phyloP scores from a whole-genome alignment of 2,113 vertebrate species.

The Puntigrus tetrazona region DNA sequence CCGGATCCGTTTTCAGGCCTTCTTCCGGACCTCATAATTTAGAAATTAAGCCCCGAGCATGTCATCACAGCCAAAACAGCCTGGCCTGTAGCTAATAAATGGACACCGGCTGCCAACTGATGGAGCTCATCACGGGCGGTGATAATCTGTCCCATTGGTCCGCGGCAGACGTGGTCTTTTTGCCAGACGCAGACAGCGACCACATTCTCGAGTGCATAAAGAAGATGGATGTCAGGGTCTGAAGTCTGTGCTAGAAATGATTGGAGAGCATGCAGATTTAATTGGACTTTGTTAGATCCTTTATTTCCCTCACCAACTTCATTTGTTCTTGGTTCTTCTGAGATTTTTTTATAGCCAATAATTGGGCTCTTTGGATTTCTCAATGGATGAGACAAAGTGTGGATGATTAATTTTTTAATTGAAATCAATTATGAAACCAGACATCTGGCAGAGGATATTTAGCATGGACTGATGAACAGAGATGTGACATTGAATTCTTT shows the following conservation, averaged over 20 bases:
- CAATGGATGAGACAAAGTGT: constrained; percentile 52
- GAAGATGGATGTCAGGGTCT: constrained; percentile 63
- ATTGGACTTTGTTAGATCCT: constrained; percentile 63
- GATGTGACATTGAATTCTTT: constrained; percentile 13
- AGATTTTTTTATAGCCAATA: constrained; percentile 60
- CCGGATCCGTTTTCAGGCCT: not conserved
- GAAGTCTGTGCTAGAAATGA: constrained; percentile 62
- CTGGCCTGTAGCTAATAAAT: constrained; percentile 27
- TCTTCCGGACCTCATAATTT: constrained; percentile 17
- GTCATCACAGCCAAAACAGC: not conserved
- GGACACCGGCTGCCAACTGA: constrained; percentile 52
- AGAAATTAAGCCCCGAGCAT: constrained; percentile 17
- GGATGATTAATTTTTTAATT: constrained; percentile 57
- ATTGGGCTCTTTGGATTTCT: constrained; percentile 58
- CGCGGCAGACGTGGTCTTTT: constrained; percentile 57
- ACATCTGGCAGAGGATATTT: constrained; percentile 32
- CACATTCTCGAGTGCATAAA: constrained; percentile 58
- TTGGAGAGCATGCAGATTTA: constrained; percentile 65
- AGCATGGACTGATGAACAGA: constrained; percentile 25
- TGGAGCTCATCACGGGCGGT: constrained; percentile 49
- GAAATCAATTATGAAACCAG: constrained; percentile 44
- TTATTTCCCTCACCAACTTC: constrained; percentile 48
- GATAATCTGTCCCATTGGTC: constrained; percentile 56
- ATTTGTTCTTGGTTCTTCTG: constrained; percentile 44
- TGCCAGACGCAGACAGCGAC: constrained; percentile 49